Evolutionary conservation across 2,797 vertebrate genomes (phyloP).

Genomic region (Liparis tanakae): DNA sequence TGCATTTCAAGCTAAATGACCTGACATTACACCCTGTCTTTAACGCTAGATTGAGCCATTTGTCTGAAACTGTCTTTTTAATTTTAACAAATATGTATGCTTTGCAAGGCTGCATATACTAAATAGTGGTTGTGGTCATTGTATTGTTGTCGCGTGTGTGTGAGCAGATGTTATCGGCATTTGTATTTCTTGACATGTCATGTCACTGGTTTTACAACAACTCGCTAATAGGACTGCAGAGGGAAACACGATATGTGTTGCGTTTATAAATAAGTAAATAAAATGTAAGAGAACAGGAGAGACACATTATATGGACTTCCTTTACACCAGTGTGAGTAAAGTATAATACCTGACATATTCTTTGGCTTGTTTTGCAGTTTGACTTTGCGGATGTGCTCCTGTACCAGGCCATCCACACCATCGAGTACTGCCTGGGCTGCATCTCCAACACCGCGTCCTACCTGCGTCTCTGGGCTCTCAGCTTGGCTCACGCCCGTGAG

Average conservation of each 20-base stretch:
- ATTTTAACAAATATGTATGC: not conserved
- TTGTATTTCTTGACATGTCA: not conserved
- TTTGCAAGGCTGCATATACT: not conserved
- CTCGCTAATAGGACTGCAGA: not conserved
- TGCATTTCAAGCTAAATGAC: not conserved
- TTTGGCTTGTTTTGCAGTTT: constrained; percentile 85
- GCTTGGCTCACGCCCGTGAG: constrained; percentile 96
- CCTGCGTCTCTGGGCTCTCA: constrained; percentile 96
- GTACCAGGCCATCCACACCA: constrained; percentile 96
- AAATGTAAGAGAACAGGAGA: not conserved
- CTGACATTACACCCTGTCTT: not conserved
- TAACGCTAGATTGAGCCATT: not conserved
- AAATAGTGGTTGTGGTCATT: not conserved
- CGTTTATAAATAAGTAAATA: not conserved
- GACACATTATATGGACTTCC: not conserved
- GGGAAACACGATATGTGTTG: not conserved
- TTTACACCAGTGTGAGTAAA: not conserved
- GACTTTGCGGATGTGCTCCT: constrained; percentile 92
- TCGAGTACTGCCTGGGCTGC: constrained; percentile 97
- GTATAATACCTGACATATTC: not conserved
- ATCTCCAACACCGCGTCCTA: constrained; percentile 98
- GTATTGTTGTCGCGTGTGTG: not conserved
- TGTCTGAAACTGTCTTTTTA: constrained; percentile 2
- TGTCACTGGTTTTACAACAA: not conserved
- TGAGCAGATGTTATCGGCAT: not conserved